These are phyloP conservation scores for Drosophila melanica DNA, from an alignment of 1,140 invertebrate genomes.

Conservation along the genomic window DNA sequence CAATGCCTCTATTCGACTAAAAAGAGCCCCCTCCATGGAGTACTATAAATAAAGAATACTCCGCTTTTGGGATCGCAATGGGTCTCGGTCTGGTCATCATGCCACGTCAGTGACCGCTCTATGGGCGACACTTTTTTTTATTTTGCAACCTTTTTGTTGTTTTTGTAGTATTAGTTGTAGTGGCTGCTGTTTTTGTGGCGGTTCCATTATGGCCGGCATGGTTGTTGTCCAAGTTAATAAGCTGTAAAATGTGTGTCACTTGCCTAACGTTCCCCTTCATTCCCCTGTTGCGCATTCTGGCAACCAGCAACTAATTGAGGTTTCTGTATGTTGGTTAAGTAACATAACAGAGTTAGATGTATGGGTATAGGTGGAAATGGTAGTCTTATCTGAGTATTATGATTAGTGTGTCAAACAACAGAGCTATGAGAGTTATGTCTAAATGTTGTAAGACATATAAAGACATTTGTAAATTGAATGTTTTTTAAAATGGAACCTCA, in stretches of 20 bases:
- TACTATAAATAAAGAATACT: slow-evolving; percentile 5
- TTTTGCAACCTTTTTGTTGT: slow-evolving; percentile 51
- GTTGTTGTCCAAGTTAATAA: slow-evolving; percentile 79
- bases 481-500: background rate
- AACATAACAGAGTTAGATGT: slow-evolving; percentile 33
- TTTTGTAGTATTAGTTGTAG: too few relatives aligned
- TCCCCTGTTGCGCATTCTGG: slow-evolving; percentile 15
- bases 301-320: slow-evolving; percentile 68
- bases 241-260: slow-evolving; percentile 82
- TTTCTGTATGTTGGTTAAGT: slow-evolving; percentile 45
- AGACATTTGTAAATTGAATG: background rate
- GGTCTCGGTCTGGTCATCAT: slow-evolving; percentile 43
- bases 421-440: background rate
- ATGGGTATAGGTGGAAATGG: background rate
- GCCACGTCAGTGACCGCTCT: slow-evolving; percentile 42
- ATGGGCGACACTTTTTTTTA: slow-evolving; percentile 38
- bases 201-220: slow-evolving; percentile 46
- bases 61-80: background rate
- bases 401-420: slow-evolving; percentile 3
- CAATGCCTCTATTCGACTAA: background rate
- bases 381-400: background rate
- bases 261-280: slow-evolving; percentile 33
- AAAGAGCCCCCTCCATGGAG: background rate
- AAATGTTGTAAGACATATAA: background rate
- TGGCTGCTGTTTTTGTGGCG: background rate